These are phyloP conservation scores for Caenorhabditis sinica DNA, from an alignment of 2,888 invertebrate genomes.

Conservation along the genomic window DNA sequence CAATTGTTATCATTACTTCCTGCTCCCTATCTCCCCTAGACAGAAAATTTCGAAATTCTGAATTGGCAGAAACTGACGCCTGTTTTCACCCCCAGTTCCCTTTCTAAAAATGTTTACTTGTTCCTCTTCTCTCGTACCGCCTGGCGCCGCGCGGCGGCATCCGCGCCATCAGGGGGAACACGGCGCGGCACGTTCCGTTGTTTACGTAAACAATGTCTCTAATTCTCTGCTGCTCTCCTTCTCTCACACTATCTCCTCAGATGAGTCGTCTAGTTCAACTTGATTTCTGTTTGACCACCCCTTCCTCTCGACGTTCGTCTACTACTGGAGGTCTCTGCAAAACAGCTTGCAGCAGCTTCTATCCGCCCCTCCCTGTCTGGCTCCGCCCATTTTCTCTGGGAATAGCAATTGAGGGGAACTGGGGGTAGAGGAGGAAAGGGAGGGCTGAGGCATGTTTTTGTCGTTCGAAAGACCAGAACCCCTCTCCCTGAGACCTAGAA, in stretches of 20 bases:
- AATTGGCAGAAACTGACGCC: not conserved
- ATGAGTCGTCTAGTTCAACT: conserved; percentile 21
- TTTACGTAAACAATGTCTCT: conserved; percentile 63
- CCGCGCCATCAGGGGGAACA: conserved; percentile 39
- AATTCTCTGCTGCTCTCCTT: not conserved
- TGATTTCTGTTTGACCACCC: conserved; percentile 38
- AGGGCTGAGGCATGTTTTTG: conserved; percentile 32
- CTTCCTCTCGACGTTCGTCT: not conserved
- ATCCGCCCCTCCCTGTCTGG: conserved; percentile 40
- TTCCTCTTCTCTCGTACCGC: conserved; percentile 36
- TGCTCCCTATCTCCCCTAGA: too few species aligned
- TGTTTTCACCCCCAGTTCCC: not conserved
- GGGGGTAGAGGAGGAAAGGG: conserved; percentile 20
- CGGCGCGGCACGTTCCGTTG: conserved; percentile 47
- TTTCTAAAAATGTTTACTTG: conserved; percentile 18
- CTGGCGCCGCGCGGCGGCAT: conserved; percentile 48
- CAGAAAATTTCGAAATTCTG: conserved; percentile 18
- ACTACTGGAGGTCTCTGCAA: not conserved
- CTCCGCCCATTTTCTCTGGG: conserved; percentile 46
- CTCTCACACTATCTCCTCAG: not conserved
- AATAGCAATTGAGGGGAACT: conserved; percentile 29
- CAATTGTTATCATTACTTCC: too few species aligned
- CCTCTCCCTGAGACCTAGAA: not conserved
- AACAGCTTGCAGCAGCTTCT: conserved; percentile 7
- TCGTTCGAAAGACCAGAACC: conserved; percentile 50